Conservation (phyloP, 1,140 invertebrate genomes). For the Neomicropteryx cornuta region DNA sequence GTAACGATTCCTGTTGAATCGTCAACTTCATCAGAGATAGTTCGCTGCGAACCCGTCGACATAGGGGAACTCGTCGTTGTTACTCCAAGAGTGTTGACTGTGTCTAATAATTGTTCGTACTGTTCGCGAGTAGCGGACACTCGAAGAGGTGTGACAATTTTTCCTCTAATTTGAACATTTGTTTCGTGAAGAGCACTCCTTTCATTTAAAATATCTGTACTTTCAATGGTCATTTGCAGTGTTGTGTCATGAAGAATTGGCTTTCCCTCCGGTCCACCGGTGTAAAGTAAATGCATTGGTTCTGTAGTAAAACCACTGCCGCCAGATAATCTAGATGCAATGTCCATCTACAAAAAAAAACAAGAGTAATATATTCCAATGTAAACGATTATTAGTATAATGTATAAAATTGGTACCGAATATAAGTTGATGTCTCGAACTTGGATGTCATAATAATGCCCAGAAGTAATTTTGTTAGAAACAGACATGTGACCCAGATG, state of each 20-base stretch:
- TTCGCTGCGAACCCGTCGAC: constrained; percentile 13
- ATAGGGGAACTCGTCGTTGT: neutral
- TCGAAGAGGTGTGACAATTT: constrained; percentile 71
- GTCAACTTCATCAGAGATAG: constrained; percentile 1
- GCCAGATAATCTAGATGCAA: too few relatives aligned
- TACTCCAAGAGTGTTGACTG: constrained; percentile 37
- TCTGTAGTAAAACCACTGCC: too few relatives aligned
- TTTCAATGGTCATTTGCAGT: constrained; percentile 53
- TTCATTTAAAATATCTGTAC: too few relatives aligned
- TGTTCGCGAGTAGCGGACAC: constrained; percentile 74
- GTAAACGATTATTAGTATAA: neutral
- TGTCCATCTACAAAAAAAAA: constrained; percentile 20
- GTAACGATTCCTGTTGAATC: constrained; percentile 32
- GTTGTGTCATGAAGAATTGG: constrained; percentile 77
- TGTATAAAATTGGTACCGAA: constrained; percentile 30
- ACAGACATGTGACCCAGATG: constrained; percentile 84
- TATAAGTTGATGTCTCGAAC: constrained; percentile 83
- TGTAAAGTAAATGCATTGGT: constrained; percentile 50
- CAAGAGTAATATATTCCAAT: neutral
- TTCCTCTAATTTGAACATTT: constrained; percentile 54
- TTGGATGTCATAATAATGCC: constrained; percentile 47
- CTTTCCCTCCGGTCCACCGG: constrained; percentile 49
- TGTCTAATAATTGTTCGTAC: constrained; percentile 82
- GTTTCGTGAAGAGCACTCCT: neutral
- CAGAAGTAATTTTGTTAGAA: constrained; percentile 28